These are phyloP conservation scores for Nomada ferruginata DNA, from an alignment of 2,888 invertebrate species.

Conservation along the genomic window DNA sequence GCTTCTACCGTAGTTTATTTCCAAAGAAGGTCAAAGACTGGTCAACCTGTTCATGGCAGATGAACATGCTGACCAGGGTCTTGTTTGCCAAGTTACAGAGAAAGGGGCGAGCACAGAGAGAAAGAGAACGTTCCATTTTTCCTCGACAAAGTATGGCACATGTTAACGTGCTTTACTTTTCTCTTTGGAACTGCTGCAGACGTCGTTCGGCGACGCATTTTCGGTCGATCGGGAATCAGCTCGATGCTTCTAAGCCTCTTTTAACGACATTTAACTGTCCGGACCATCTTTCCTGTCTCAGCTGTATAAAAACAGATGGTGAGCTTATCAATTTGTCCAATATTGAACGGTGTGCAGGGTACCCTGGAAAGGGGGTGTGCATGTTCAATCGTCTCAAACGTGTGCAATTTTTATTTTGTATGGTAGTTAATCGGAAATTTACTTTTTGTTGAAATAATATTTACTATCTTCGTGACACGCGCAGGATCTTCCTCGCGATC, in stretches of 20 bases:
- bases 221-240: constrained; percentile 8
- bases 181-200: not conserved
- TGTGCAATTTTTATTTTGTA: too few relatives aligned
- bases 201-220: constrained; percentile 12
- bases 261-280: constrained; percentile 43
- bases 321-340: constrained; percentile 51
- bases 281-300: constrained; percentile 17
- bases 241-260: constrained; percentile 46
- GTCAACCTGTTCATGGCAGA: constrained; percentile 29
- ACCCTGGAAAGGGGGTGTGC: not conserved
- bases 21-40: not conserved
- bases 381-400: not conserved
- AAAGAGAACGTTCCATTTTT: constrained; percentile 26
- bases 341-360: not conserved
- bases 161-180: constrained; percentile 24
- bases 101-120: not conserved
- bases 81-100: not conserved
- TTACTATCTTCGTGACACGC: too few relatives aligned
- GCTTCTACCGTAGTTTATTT: too few relatives aligned
- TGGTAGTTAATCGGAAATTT: too few relatives aligned
- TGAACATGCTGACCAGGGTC: not conserved
- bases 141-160: constrained; percentile 20
- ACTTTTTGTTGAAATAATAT: too few relatives aligned
- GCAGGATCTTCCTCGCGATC: too few relatives aligned
- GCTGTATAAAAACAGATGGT: constrained; percentile 5